phyloP scores from a whole-genome alignment of 1,140 invertebrate species.

The silkworm (Bombyx mori) region DNA sequence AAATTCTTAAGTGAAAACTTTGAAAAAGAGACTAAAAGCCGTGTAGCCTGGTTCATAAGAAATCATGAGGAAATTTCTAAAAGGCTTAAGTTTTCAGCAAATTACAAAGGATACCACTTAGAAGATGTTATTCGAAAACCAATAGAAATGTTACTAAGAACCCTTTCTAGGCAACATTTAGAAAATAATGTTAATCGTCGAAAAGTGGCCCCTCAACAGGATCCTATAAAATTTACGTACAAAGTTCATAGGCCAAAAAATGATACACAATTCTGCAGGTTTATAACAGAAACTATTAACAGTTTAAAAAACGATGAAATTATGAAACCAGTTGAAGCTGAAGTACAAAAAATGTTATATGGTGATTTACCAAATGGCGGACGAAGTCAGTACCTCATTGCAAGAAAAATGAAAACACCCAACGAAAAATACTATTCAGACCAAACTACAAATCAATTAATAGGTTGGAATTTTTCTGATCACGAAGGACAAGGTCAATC shows the following conservation, averaged over 20 bases:
- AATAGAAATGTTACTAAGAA: slow-evolving; percentile 8
- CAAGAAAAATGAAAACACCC: slow-evolving; percentile 9
- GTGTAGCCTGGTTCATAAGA: slow-evolving; percentile 13
- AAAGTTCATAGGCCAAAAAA: neutral
- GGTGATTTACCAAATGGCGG: slow-evolving; percentile 10
- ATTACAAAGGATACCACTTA: slow-evolving; percentile 8
- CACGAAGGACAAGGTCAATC: neutral
- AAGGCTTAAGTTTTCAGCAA: slow-evolving; percentile 5
- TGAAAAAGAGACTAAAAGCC: slow-evolving; percentile 16
- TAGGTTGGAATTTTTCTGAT: slow-evolving; percentile 13
- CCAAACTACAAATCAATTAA: slow-evolving; percentile 16
- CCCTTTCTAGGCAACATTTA: slow-evolving; percentile 6
- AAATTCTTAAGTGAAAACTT: slow-evolving; percentile 18
- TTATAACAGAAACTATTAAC: neutral
- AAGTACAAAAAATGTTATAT: slow-evolving; percentile 11
- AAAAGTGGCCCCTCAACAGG: slow-evolving; percentile 7
- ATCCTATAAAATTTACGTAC: slow-evolving; percentile 1
- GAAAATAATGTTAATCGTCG: slow-evolving; percentile 11
- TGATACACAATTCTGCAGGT: neutral
- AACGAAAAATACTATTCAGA: slow-evolving; percentile 16
- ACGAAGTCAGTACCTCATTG: slow-evolving; percentile 15
- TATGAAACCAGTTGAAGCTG: slow-evolving; percentile 16
- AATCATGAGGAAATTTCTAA: slow-evolving; percentile 16
- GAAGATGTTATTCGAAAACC: slow-evolving; percentile 11
- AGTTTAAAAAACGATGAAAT: neutral